Base-by-base conservation (phyloP, 2,888 invertebrate species). In the Drosophila meridiana region DNA sequence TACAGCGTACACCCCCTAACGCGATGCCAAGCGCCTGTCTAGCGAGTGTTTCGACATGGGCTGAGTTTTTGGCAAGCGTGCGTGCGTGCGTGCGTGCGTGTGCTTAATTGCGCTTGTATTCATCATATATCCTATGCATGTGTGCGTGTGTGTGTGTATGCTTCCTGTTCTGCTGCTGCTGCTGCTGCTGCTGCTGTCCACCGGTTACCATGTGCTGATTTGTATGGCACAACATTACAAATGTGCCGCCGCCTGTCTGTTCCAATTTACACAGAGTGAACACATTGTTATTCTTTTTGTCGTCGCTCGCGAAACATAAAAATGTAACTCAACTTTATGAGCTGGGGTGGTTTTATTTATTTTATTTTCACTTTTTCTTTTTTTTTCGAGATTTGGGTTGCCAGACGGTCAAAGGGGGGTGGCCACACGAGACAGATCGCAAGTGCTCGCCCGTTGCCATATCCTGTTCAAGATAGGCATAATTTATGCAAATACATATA, bases 131-230 rank as follows among this genome's bases (percentile, higher is more conserved):
- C 28, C 20, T 28, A 74, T 61, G 8, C 6, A 40, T 30, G 38
- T 28, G 9, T 40, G n/a, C 8, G 4, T 32, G n/a, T 38, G 2
- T 53, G 26, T 13, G 34, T 57, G 58, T 57, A 30, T 42, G 66
- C 72, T 74, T 86, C 75, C 87, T 81, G 77, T 78, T 65, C 55
- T 70, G n/a, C 58, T n/a, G 50, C 30, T 76, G 50, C 30, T 76
- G 65, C 57, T 69, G 50, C 56, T 30, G 48, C 30, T 78, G 65
- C 57, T 69, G 50, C 53, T 14, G 48, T n/a, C 84, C 78, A 73
- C 76, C 70, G 69, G 69, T 78, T 83, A 71, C 71, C 63, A 82
- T 89, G 85, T 87, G 85, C 89, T 87, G 85, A 85, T 85, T 89
- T 85, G 75, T 70, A 72, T 68, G 60, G 65, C 43, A 61, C 65